Conservation (phyloP, 2,113 vertebrate genomes). For the Motacilla tschutschensis region DNA sequence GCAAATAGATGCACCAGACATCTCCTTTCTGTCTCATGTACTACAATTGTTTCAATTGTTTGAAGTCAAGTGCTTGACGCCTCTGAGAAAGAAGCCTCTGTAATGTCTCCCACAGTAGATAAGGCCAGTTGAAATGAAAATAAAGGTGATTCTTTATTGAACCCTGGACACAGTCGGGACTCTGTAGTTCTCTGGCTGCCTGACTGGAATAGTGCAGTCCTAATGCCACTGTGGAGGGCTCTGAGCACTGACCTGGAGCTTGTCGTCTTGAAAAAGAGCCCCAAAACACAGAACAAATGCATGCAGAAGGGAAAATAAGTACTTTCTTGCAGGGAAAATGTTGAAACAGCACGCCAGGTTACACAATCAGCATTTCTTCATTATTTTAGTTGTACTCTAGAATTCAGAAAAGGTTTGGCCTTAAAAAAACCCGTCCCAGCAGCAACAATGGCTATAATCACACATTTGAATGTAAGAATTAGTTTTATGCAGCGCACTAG, state of each 20-base stretch:
- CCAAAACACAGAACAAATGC: not conserved
- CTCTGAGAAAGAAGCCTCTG: slow-evolving; percentile 54
- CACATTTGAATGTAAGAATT: slow-evolving; percentile 71
- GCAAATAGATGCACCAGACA: slow-evolving; percentile 31
- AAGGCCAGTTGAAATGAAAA: slow-evolving; percentile 46
- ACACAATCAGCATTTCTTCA: slow-evolving; percentile 61
- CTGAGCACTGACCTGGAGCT: not conserved
- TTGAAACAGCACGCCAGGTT: slow-evolving; percentile 53
- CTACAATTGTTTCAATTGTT: slow-evolving; percentile 22
- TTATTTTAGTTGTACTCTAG: slow-evolving; percentile 61
- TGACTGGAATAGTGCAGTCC: not conserved
- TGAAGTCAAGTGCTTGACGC: slow-evolving; percentile 28
- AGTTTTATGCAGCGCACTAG: slow-evolving; percentile 67
- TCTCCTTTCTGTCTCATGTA: slow-evolving; percentile 42
- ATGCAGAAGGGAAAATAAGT: slow-evolving; percentile 28
- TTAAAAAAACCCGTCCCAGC: slow-evolving; percentile 11
- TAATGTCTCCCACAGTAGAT: slow-evolving; percentile 27
- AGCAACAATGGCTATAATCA: slow-evolving; percentile 74
- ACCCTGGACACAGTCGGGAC: not conserved
- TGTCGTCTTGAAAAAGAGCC: not conserved
- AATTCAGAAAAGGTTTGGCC: slow-evolving; percentile 59
- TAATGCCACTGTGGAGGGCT: not conserved
- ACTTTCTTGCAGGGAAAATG: slow-evolving; percentile 50
- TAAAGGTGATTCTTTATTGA: slow-evolving; percentile 43
- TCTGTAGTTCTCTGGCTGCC: not conserved